Evolutionary conservation across 2,888 invertebrate genomes (phyloP).

Genomic region (Abscondita cerata): DNA sequence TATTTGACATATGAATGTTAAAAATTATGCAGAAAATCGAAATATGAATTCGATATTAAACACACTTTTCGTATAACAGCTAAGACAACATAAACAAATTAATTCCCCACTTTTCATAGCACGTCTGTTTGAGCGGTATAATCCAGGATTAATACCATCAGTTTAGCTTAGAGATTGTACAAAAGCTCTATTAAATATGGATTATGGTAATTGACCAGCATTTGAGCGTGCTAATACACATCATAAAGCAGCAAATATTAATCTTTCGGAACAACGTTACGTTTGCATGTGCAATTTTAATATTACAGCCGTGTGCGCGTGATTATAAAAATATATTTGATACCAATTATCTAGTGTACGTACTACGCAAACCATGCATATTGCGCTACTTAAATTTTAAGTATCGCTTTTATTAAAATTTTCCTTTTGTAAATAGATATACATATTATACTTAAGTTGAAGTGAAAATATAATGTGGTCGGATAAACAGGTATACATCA

Average conservation of each 20-base stretch:
- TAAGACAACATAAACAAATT: conserved; percentile 16
- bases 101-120: conserved; percentile 12
- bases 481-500: too few relatives aligned
- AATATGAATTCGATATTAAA: too few relatives aligned
- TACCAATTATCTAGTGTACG: too few relatives aligned
- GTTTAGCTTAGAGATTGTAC: conserved; percentile 27
- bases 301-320: background rate
- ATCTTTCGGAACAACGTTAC: conserved; percentile 7
- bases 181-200: conserved; percentile 41
- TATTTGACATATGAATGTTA: too few relatives aligned
- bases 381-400: too few relatives aligned
- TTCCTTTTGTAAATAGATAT: too few relatives aligned
- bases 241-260: conserved; percentile 33
- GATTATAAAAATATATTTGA: background rate
- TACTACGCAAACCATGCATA: too few relatives aligned
- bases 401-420: too few relatives aligned
- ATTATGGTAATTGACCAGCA: conserved; percentile 48
- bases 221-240: conserved; percentile 28
- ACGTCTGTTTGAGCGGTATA: conserved; percentile 33
- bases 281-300: background rate
- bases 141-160: conserved; percentile 34
- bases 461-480: too few relatives aligned
- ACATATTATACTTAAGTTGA: too few relatives aligned
- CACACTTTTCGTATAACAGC: too few relatives aligned
- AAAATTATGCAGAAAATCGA: too few relatives aligned